phyloP scores from a whole-genome alignment of 2,113 vertebrate genomes.

The Oncorhynchus keta region DNA sequence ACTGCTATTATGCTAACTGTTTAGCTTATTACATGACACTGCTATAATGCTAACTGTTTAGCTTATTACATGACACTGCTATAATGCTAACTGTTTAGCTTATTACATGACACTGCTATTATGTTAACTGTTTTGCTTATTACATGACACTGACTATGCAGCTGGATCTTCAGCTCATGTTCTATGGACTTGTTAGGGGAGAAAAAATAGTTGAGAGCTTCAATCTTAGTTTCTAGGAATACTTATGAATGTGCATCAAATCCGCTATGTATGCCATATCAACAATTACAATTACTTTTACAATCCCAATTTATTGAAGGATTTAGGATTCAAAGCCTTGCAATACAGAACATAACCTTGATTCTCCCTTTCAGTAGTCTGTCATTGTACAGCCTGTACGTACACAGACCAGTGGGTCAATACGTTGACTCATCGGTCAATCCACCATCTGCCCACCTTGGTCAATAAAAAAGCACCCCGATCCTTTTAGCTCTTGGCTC shows the following conservation, averaged over 20 bases:
- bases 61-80: neutral
- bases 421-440: slow-evolving; percentile 58
- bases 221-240: too few species aligned
- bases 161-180: too few species aligned
- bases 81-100: neutral
- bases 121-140: too few species aligned
- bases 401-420: slow-evolving; percentile 48
- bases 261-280: too few species aligned
- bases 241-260: too few species aligned
- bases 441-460: slow-evolving; percentile 24
- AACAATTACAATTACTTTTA: neutral
- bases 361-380: neutral
- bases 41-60: neutral
- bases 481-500: slow-evolving; percentile 31
- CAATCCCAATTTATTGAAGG: neutral
- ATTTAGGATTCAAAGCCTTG: neutral
- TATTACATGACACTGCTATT: neutral
- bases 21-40: neutral
- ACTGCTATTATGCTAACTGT: neutral
- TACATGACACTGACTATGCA: too few species aligned
- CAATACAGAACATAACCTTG: neutral
- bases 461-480: slow-evolving; percentile 49
- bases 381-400: slow-evolving; percentile 27
- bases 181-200: too few species aligned
- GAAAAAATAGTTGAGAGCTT: too few species aligned